Evolutionary conservation across 2,888 invertebrate genomes (phyloP), one percentile per base, ranked within the genome.

Genomic region (Drosophila peninsularis): DNA sequence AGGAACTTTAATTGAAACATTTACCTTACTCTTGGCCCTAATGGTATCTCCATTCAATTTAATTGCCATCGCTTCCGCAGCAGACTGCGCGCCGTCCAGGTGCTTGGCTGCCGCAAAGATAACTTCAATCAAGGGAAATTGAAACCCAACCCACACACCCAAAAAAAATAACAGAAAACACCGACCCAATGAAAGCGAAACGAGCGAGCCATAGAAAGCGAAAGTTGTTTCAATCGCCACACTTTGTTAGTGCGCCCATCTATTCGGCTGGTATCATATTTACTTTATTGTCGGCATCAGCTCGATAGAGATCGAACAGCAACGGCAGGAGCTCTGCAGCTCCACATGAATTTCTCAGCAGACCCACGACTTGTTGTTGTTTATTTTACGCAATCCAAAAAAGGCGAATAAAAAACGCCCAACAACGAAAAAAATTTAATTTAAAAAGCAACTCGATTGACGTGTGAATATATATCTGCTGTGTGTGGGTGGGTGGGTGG

Each of bases 51-150:
- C 76, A 82, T 73, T 83, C 75, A 75, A 80, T 82, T 88, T 86
- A 84, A 84, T 88, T 84, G 87, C 71, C 84, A 62, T 71, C 80
- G 64, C 74, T 79, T 78, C 76, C 70, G 68, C 21, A 64, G 65
- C 39, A 65, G 66, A 58, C 67, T 71, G 68, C 64, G 71, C 62
- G 7, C 3, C n/a, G 72, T 36, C 71, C 79, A 82, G 77, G 67
- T 82, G 80, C 63, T 30, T 42, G 39, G 24, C 11, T 19, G 74
- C 65, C 64, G 61, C 67, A 70, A 61, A 60, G 74, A 55, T 70
- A 76, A 69, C 89, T 80, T 75, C 87, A 86, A 88, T 86, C 83
- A 88, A 71, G 87, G 78, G 84, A 86, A 84, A 84, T 86, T 86
- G 89, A 82, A 85, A 82, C 76, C 72, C 75, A 68, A 70, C 60